Conservation (phyloP, 2,797 vertebrate genomes). For the Cuculus canorus region DNA sequence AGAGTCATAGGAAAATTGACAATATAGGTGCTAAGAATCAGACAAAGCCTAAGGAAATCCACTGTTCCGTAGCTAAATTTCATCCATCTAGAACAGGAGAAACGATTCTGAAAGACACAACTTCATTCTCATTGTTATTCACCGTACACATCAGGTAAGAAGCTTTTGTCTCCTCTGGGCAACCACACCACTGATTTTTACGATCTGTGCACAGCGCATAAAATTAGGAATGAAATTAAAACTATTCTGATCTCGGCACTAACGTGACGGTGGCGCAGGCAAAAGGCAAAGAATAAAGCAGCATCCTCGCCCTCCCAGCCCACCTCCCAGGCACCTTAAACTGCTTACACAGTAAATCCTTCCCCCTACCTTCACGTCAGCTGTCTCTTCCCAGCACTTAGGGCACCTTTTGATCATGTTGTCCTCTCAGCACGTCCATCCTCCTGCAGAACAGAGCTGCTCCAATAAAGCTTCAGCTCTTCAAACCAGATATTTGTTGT, state of each 20-base stretch:
- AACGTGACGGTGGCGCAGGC: fast-evolving
- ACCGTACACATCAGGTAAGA: neutral
- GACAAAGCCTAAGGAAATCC: neutral
- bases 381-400: fast-evolving
- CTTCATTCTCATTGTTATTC: neutral
- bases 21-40: neutral
- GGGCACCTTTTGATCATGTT: fast-evolving
- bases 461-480: neutral
- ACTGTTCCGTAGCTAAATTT: neutral
- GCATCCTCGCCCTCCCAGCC: neutral
- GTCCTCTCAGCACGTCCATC: neutral
- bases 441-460: neutral
- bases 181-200: neutral
- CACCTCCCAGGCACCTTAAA: neutral
- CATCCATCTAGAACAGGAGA: neutral
- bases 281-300: neutral
- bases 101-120: fast-evolving
- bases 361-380: fast-evolving
- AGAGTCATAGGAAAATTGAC: fast-evolving
- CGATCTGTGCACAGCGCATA: neutral
- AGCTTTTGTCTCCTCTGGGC: conserved; percentile 8
- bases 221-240: neutral
- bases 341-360: neutral
- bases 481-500: neutral
- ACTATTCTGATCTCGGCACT: neutral